phyloP scores from a whole-genome alignment of 2,113 vertebrate species.

The Aegotheles bennettii region DNA sequence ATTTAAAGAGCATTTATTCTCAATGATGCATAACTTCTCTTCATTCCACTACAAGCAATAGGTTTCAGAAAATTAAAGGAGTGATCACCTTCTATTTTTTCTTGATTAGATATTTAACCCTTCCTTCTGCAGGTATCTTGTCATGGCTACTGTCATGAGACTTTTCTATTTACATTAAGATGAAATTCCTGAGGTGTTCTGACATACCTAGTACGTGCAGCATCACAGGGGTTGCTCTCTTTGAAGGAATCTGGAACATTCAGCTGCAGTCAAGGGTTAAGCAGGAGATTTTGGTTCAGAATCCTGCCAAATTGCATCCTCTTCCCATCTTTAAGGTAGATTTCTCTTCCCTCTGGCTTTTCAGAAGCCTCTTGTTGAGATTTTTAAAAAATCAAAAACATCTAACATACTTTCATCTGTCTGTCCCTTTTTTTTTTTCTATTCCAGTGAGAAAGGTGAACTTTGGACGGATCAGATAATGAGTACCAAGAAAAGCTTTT shows the following conservation, averaged over 20 bases:
- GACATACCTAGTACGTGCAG: background rate
- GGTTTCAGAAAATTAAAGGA: background rate
- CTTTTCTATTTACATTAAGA: background rate
- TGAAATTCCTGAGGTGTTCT: background rate
- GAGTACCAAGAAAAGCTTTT: conserved; percentile 28
- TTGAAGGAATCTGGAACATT: conserved; percentile 35
- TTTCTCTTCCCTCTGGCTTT: conserved; percentile 17
- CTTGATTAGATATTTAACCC: background rate
- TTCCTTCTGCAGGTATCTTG: background rate
- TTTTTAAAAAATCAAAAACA: conserved; percentile 26
- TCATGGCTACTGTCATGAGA: background rate
- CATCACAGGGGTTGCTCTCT: background rate
- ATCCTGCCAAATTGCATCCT: background rate
- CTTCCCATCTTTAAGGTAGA: background rate
- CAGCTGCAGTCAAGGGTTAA: background rate
- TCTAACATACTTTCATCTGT: conserved; percentile 35
- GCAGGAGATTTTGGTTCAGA: background rate
- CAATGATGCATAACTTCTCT: background rate
- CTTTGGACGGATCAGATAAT: conserved; percentile 40
- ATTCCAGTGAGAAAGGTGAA: conserved; percentile 22
- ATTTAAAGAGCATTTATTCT: background rate
- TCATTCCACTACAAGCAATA: background rate
- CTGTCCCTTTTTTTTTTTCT: background rate
- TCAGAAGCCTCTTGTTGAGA: conserved; percentile 40
- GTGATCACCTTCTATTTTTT: background rate